phyloP scores from a whole-genome alignment of 2,797 vertebrate genomes.

The Erethizon dorsatum region DNA sequence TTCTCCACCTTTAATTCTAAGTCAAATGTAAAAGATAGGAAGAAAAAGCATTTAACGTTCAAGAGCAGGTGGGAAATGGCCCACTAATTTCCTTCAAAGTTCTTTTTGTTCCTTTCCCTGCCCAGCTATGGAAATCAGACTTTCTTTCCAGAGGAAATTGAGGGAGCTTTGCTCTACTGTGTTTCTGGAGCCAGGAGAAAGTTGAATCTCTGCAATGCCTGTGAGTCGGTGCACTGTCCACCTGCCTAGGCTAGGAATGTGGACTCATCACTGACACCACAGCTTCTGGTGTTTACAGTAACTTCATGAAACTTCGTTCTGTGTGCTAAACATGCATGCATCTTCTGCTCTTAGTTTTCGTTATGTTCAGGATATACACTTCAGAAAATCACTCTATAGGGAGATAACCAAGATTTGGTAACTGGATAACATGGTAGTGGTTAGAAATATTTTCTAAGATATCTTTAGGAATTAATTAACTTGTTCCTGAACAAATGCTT shows the following conservation, averaged over 20 bases:
- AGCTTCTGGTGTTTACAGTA: not conserved
- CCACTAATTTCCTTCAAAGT: conserved; percentile 45
- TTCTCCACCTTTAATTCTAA: conserved; percentile 75
- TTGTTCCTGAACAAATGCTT: not conserved
- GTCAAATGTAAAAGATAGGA: conserved; percentile 54
- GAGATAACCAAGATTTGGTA: not conserved
- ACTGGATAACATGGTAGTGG: not conserved
- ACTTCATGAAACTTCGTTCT: not conserved
- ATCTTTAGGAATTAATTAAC: not conserved
- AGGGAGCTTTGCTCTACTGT: not conserved
- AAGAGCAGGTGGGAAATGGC: conserved; percentile 11
- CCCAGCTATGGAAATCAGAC: conserved; percentile 19
- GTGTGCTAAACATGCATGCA: not conserved
- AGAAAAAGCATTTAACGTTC: conserved; percentile 62
- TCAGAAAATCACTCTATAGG: not conserved
- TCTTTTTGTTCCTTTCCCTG: conserved; percentile 25
- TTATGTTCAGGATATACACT: not conserved
- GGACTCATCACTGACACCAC: not conserved
- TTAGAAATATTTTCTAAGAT: conserved; percentile 48
- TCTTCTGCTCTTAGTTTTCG: not conserved
- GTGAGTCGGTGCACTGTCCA: not conserved
- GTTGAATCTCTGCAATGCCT: not conserved
- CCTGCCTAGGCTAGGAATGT: not conserved
- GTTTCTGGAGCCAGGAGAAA: not conserved
- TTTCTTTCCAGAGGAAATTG: conserved; percentile 56